These are phyloP conservation scores for Dascillus cervinus DNA, from an alignment of 2,888 invertebrate species.

Conservation along the genomic window DNA sequence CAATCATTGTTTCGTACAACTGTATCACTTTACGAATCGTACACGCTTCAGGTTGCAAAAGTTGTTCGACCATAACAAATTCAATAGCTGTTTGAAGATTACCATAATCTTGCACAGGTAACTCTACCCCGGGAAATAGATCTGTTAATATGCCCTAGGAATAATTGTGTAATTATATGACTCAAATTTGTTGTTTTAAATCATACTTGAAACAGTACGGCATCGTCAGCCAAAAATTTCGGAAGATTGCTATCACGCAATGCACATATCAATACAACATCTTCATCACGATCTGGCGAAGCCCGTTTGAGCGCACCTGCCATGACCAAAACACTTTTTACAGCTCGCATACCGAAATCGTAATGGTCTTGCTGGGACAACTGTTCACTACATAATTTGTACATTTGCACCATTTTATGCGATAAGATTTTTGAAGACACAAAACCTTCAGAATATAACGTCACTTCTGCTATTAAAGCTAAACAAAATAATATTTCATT, in stretches of 20 bases:
- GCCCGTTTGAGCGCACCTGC: constrained; percentile 82
- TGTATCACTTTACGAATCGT: constrained; percentile 74
- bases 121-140: constrained; percentile 74
- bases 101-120: constrained; percentile 76
- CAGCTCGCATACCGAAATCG: constrained; percentile 90
- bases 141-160: constrained; percentile 76
- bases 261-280: constrained; percentile 76
- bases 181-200: no score
- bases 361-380: constrained; percentile 89
- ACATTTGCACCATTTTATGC: constrained; percentile 89
- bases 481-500: no score
- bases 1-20: constrained; percentile 83
- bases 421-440: constrained; percentile 82
- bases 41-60: constrained; percentile 58
- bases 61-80: constrained; percentile 47
- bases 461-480: constrained; percentile 84
- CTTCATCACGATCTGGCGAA: constrained; percentile 76
- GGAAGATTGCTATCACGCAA: constrained; percentile 84
- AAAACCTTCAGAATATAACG: constrained; percentile 88
- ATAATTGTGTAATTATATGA: constrained; percentile 1
- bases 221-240: constrained; percentile 82
- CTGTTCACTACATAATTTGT: constrained; percentile 85
- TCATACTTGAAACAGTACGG: constrained; percentile 62
- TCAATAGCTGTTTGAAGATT: constrained; percentile 59
- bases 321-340: constrained; percentile 89